These are phyloP conservation scores for Gadus macrocephalus DNA, from an alignment of 2,113 vertebrate genomes.

Conservation along the genomic window DNA sequence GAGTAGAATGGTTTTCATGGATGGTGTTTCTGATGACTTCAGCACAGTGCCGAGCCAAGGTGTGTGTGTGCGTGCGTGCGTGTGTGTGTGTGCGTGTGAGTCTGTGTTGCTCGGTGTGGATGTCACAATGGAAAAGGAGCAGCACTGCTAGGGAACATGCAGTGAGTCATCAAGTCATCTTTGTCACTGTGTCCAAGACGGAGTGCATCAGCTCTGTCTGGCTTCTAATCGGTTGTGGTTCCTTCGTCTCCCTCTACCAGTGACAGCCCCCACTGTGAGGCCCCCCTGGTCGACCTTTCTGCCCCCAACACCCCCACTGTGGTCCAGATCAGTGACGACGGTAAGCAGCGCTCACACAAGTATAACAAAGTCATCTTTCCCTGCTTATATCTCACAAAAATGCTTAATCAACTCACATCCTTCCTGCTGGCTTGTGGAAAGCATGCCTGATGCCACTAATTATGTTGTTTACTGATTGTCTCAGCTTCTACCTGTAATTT, in stretches of 20 bases:
- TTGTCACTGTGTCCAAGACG: not conserved
- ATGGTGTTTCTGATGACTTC: slow-evolving; percentile 1
- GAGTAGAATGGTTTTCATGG: not conserved
- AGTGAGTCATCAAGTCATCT: slow-evolving; percentile 16
- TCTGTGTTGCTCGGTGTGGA: no score
- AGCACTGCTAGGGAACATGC: slow-evolving; percentile 25
- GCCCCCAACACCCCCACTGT: slow-evolving; percentile 80
- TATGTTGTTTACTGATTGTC: no score
- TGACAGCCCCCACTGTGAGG: slow-evolving; percentile 90
- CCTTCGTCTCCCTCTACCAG: slow-evolving; percentile 63
- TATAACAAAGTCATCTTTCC: no score
- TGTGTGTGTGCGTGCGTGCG: not conserved
- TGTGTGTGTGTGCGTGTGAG: no score
- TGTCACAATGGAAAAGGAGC: no score
- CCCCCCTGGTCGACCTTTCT: slow-evolving; percentile 83
- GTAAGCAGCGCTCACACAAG: slow-evolving; percentile 58
- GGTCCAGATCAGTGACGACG: slow-evolving; percentile 90
- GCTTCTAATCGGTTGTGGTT: slow-evolving; percentile 24
- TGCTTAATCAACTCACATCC: no score
- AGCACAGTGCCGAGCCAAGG: not conserved
- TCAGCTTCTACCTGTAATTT: no score
- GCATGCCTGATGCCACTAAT: no score
- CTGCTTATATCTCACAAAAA: no score
- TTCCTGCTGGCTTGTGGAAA: no score
- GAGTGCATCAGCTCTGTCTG: not conserved